These are phyloP conservation scores for Cydia splendana DNA, from an alignment of 1,140 invertebrate genomes.

Conservation along the genomic window DNA sequence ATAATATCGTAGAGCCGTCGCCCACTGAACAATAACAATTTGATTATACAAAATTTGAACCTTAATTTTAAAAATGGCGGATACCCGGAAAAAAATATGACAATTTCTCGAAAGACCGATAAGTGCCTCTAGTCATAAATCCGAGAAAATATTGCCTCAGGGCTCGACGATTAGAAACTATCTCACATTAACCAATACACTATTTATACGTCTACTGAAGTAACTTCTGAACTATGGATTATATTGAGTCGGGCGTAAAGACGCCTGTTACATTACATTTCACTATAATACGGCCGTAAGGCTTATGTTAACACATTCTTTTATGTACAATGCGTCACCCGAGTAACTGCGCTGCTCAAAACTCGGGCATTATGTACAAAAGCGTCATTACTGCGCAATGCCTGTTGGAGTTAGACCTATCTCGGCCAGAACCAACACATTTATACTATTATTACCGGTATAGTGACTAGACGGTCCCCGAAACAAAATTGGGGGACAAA, in stretches of 20 bases:
- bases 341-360: not conserved
- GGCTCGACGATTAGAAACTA: conserved; percentile 36
- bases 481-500: conserved; percentile 52
- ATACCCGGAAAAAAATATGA: conserved; percentile 35
- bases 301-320: conserved; percentile 43
- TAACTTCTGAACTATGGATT: conserved; percentile 57
- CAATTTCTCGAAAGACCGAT: conserved; percentile 47
- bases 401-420: conserved; percentile 34
- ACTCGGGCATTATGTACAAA: conserved; percentile 50
- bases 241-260: conserved; percentile 40
- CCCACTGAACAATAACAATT: conserved; percentile 64
- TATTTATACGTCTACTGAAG: conserved; percentile 62
- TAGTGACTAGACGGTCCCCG: conserved; percentile 73
- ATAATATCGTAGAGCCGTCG: conserved; percentile 53
- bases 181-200: conserved; percentile 50
- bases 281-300: conserved; percentile 53
- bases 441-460: conserved; percentile 51
- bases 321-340: conserved; percentile 50
- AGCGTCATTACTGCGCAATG: conserved; percentile 62
- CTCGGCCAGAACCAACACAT: conserved; percentile 38
- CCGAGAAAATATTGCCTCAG: conserved; percentile 13
- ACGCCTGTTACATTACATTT: conserved; percentile 46
- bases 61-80: conserved; percentile 53
- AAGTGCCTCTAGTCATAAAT: conserved; percentile 45
- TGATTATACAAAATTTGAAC: conserved; percentile 65